Percentiles rank a stretch among this genome's conserved stretches.
phyloP scores from a whole-genome alignment of 2,888 invertebrate genomes.

The Neria commutata region DNA sequence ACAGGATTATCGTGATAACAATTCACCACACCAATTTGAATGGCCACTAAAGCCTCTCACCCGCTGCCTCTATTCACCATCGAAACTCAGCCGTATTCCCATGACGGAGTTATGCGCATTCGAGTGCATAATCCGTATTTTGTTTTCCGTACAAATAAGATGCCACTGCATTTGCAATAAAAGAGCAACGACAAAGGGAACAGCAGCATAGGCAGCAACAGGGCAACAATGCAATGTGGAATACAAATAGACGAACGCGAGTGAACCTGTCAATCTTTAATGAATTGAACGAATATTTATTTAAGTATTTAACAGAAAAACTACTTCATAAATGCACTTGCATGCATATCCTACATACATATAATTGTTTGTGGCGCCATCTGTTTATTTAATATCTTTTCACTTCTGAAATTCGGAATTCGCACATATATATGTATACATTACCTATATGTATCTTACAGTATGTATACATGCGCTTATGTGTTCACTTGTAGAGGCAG shows the following conservation, averaged over 20 bases:
- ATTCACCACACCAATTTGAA: constrained; percentile 37
- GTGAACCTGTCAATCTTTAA: constrained; percentile 52
- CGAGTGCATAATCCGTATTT: constrained; percentile 43
- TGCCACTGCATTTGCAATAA: constrained; percentile 10
- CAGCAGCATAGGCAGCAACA: constrained; percentile 38
- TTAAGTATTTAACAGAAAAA: constrained; percentile 44
- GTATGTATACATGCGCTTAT: no score
- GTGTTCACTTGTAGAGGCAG: no score
- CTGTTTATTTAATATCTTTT: constrained; percentile 46
- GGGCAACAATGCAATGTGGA: no score
- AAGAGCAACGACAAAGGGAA: constrained; percentile 21
- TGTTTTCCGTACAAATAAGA: constrained; percentile 27
- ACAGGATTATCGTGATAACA: constrained; percentile 42
- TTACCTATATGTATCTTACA: no score
- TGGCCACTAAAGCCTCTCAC: no score
- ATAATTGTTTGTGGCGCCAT: constrained; percentile 42
- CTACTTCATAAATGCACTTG: no score
- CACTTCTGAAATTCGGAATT: no score
- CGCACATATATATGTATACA: no score
- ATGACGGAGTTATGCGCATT: constrained; percentile 42
- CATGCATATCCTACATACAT: no score
- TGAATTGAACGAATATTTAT: constrained; percentile 44
- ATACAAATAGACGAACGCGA: no score
- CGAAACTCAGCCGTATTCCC: constrained; percentile 45
- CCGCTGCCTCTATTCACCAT: no score